Base-by-base conservation (phyloP, 2,888 invertebrate species). In the Limnephilus lunatus region DNA sequence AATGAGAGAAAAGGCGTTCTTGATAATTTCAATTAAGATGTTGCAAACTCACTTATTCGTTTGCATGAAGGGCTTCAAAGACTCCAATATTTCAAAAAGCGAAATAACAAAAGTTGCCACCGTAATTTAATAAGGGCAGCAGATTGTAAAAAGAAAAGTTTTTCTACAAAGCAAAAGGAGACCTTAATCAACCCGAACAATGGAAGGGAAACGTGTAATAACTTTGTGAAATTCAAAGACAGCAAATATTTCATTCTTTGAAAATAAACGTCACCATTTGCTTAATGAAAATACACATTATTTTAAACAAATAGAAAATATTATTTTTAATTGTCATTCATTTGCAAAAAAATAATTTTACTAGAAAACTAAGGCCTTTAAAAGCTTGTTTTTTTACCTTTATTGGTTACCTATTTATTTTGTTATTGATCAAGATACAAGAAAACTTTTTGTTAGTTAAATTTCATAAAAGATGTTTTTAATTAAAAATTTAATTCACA, bases 161-260 rank as follows among this genome's bases (percentile, higher is more conserved):
- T 88, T 82, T 82, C 31, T 86, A 81, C 85, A 92, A 89, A 92
- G 82, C 90, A 89, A 85, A 31, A 91, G 81, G 89, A 85, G 85
- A 91, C 92, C 92, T 91, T 92, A 92, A 92, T 92, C 92, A 92
- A 92, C 92, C 81, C 30, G 35, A 89, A 89, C 89, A 89, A 89
- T 89, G 81, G 35, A 89, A 89, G 31, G 44, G 89, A 89, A 89
- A 87, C 68, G 53, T 68, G 53, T 87, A 87, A 87, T 53, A 87
- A 53, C 87, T 87, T 87, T 48, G 30, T 5, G 30, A 85, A 39
- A 39, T 85, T 85, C 39, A 85, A 85, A 85, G 85, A 39, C 44
- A 44, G 85, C 85, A 85, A 85, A 85, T 85, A 85, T 32, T 39
- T 35, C 39, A 39, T 85, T 85, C 44, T 83, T n/a, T 19, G 44